Conservation (phyloP, 2,888 invertebrate species). For the Aspidiotus rigidus region DNA sequence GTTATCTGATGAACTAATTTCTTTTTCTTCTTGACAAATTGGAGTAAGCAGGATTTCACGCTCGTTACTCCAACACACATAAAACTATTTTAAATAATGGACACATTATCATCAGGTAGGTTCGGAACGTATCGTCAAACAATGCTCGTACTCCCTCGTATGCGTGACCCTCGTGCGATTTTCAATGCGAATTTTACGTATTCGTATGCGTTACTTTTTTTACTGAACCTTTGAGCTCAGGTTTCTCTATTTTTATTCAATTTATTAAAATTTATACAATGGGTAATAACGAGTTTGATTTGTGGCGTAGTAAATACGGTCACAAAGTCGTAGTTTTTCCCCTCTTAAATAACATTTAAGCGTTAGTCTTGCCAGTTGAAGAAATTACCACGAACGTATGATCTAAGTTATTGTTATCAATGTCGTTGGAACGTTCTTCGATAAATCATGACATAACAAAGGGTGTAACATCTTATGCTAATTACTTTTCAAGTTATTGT, state of each 20-base stretch:
- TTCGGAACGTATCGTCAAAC: too few species aligned
- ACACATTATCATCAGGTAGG: too few species aligned
- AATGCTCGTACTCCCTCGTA: too few species aligned
- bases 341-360: conserved; percentile 28
- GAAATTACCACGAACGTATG: conserved; percentile 27
- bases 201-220: neutral
- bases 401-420: conserved; percentile 25
- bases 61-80: too few species aligned
- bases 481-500: conserved; percentile 31
- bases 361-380: conserved; percentile 24
- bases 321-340: conserved; percentile 32
- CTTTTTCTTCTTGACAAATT: neutral
- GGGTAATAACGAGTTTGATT: conserved; percentile 30
- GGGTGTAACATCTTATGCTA: conserved; percentile 31
- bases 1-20: neutral
- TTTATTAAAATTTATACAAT: conserved; percentile 31
- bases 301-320: conserved; percentile 29
- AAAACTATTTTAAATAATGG: too few species aligned
- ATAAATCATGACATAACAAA: conserved; percentile 31
- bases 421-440: conserved; percentile 31
- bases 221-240: neutral
- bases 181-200: neutral
- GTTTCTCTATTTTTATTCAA: conserved; percentile 14
- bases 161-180: too few species aligned
- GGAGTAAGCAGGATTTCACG: too few species aligned